phyloP scores from a whole-genome alignment of 2,888 invertebrate species.

The Odontomyia ornata region DNA sequence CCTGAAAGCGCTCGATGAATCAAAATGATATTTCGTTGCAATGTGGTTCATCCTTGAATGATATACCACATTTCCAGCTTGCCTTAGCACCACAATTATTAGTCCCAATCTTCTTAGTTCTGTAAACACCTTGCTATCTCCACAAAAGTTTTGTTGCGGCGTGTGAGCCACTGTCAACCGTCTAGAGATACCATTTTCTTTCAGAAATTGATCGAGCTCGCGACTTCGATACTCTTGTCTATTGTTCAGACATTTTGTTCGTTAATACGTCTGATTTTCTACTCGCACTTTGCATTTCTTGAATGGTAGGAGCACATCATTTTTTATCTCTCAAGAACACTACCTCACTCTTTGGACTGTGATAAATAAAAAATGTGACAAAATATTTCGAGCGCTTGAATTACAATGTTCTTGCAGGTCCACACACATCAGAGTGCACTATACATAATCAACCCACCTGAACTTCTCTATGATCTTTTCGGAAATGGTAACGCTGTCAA shows the following conservation, averaged over 20 bases:
- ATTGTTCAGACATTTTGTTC: constrained; percentile 48
- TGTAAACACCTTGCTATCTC: constrained; percentile 54
- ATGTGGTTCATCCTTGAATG: too few relatives aligned
- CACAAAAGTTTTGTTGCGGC: constrained; percentile 51
- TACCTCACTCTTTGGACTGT: constrained; percentile 45
- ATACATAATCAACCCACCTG: too few relatives aligned
- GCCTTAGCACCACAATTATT: too few relatives aligned
- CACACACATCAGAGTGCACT: too few relatives aligned
- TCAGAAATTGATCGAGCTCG: constrained; percentile 37
- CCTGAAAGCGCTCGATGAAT: too few relatives aligned
- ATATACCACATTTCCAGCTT: too few relatives aligned
- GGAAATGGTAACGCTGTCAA: neutral
- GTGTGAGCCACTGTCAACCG: constrained; percentile 34
- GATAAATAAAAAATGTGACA: too few relatives aligned
- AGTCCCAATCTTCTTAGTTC: constrained; percentile 52
- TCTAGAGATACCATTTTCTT: constrained; percentile 41
- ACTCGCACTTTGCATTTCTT: constrained; percentile 41
- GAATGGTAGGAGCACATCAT: constrained; percentile 30
- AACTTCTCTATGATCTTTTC: too few relatives aligned
- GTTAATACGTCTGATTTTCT: too few relatives aligned
- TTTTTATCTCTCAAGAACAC: constrained; percentile 45
- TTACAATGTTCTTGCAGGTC: too few relatives aligned
- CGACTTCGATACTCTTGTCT: constrained; percentile 46
- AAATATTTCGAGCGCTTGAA: too few relatives aligned
- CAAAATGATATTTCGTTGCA: too few relatives aligned